Evolutionary conservation across 30 jellyfish, hydroid and myxozoan genomes (phyloP), one percentile per base, ranked within the genome.

Genomic region (Catostylus mosaicus): DNA sequence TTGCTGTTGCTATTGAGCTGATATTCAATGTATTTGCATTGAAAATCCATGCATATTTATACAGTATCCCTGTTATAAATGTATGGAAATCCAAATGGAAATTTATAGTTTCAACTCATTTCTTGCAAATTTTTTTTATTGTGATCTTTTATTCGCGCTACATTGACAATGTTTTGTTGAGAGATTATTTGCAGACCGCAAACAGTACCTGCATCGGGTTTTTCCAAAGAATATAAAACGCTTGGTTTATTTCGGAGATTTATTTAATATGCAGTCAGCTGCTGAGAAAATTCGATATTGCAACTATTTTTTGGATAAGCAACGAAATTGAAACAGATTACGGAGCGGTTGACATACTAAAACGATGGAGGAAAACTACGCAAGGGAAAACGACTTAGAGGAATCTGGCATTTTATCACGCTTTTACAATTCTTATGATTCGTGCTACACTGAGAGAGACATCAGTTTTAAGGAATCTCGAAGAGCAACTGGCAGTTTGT

Each of bases 1-100:
- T 72, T 27, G 70, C 70, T 7, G 27, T 45, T 72, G 47, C 26
- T 30, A 72, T 72, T 46, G 70, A 72, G 23, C 23, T 40, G 24
- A 20, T 72, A 35, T 72, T 40, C 83, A 46, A 50, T 6, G 56
- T 29, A 31, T 33, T 69, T 35, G 36, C 82, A 18, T 30, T 72
- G 46, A 2, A 24, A 32, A 72, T 72, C 20, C 83, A 72, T 19
- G 36, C 83, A 2, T 30, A 72, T 29, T 20, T 26, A 30, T 52
- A 72, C 26, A 30, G 27, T n/a, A 46, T 46, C 20, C 83, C 83
- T n/a, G 37, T 72, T 19, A 40, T 72, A 11, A 26, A 11, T 30
- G 83, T 37, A 24, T 72, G 83, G 70, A 52, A 7, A 11, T 16
- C 20, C 22, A 48, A 72, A 18, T 72, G 83, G 83, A 72, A 72